Evolutionary conservation across 2,888 invertebrate genomes (phyloP).

Genomic region (Osmoderma eremita): DNA sequence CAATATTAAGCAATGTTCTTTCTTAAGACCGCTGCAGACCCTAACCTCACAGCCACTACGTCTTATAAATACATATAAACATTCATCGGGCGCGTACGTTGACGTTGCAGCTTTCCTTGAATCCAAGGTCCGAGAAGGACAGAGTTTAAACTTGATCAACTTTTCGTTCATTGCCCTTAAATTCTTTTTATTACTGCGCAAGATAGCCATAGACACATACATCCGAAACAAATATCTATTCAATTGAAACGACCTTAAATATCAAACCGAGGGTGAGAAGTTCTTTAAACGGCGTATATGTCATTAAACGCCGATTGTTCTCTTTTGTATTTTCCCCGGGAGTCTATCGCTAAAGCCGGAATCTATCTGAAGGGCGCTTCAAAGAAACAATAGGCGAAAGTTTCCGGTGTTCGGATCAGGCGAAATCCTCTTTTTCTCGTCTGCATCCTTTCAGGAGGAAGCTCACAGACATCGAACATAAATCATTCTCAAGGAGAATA

Average conservation of each 20-base stretch:
- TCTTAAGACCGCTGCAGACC: too few relatives aligned
- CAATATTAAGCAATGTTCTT: too few relatives aligned
- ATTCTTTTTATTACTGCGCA: too few relatives aligned
- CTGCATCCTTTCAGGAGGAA: slow-evolving; percentile 41
- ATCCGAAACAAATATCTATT: slow-evolving; percentile 10
- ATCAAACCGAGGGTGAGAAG: slow-evolving; percentile 13
- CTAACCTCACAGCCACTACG: too few relatives aligned
- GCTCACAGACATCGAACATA: slow-evolving; percentile 39
- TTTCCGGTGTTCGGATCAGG: not conserved
- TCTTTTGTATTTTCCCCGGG: slow-evolving; percentile 21
- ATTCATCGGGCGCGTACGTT: too few relatives aligned
- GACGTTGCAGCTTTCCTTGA: too few relatives aligned
- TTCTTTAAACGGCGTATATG: slow-evolving; percentile 16
- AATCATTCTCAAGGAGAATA: slow-evolving; percentile 45
- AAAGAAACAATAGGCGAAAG: slow-evolving; percentile 28
- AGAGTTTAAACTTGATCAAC: too few relatives aligned
- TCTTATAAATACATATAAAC: too few relatives aligned
- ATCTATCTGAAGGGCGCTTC: slow-evolving; percentile 29
- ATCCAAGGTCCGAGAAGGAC: too few relatives aligned
- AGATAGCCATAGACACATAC: not conserved
- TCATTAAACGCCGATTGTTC: slow-evolving; percentile 22
- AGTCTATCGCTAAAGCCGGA: slow-evolving; percentile 10
- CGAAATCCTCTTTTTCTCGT: slow-evolving; percentile 41
- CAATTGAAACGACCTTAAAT: slow-evolving; percentile 7
- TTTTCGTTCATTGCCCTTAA: too few relatives aligned